These are phyloP conservation scores for crab-eating macaque (Macaca fascicularis) DNA, from an alignment of 2,113 vertebrate genomes.

Conservation along the genomic window T2T-MFA8v1.1 NC_088375.1:51529501-51530000, in stretches of 20 bases:
- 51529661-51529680: conserved; percentile 54
- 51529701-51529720: conserved; percentile 24
- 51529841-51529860: not conserved
- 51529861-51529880: conserved; percentile 20
- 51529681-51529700: not conserved
- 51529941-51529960: not conserved
- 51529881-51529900: not conserved
- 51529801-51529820: conserved; percentile 46
- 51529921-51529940: not conserved
- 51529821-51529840: not conserved
- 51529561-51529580: too few species aligned
- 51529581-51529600: too few species aligned
- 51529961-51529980: not conserved
- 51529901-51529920: not conserved
- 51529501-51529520: too few species aligned
- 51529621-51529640: not conserved
- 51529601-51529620: not conserved
- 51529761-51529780: conserved; percentile 1
- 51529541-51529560: too few species aligned
- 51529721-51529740: conserved; percentile 48
- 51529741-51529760: not conserved
- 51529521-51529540: too few species aligned
- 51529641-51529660: not conserved
- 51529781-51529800: conserved; percentile 62
- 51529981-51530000: not conserved